Percentiles rank a stretch among this genome's conserved stretches.
phyloP scores from a whole-genome alignment of 1,140 invertebrate species.

The Lucilia sericata region DNA sequence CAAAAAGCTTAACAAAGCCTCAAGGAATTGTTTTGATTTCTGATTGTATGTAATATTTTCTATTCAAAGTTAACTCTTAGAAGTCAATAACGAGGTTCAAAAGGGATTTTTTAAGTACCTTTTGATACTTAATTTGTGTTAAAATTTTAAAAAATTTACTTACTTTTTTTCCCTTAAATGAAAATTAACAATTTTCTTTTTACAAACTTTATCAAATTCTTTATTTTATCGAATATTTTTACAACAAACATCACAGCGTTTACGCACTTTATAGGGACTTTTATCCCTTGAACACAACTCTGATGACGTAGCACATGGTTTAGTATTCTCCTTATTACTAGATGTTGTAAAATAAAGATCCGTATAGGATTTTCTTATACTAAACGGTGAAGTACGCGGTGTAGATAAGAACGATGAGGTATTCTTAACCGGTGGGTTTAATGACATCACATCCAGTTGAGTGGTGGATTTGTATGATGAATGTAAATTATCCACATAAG shows the following conservation, averaged over 20 bases:
- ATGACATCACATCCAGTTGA: not conserved
- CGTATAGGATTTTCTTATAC: slow-evolving; percentile 12
- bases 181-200: not conserved
- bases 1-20: too few relatives aligned
- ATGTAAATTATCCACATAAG: not conserved
- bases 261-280: slow-evolving; percentile 45
- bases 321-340: slow-evolving; percentile 46
- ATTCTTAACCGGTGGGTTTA: slow-evolving; percentile 27
- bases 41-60: too few relatives aligned
- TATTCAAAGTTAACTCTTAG: too few relatives aligned
- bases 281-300: slow-evolving; percentile 35
- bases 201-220: not conserved
- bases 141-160: not conserved
- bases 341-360: not conserved
- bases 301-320: not conserved
- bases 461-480: not conserved
- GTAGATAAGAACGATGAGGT: slow-evolving; percentile 45
- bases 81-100: too few relatives aligned
- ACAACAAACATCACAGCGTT: slow-evolving; percentile 45
- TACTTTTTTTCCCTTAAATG: not conserved
- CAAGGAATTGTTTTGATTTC: too few relatives aligned
- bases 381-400: slow-evolving; percentile 45
- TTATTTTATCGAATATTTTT: slow-evolving; percentile 48
- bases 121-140: too few relatives aligned
- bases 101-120: too few relatives aligned